Conservation (phyloP, 2,888 invertebrate genomes). For the Epinotia bilunana region DNA sequence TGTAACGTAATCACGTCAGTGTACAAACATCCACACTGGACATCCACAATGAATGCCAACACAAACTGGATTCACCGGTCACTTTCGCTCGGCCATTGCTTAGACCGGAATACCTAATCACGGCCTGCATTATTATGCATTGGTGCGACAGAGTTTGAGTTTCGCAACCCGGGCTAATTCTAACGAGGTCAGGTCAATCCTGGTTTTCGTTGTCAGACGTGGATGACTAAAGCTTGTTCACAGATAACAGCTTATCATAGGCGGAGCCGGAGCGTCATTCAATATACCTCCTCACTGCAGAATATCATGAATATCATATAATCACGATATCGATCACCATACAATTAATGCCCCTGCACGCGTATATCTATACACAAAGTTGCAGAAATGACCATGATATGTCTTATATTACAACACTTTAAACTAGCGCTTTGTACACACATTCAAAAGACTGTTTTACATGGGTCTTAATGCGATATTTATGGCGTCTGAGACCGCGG, state of each 20-base stretch:
- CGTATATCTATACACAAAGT: no score
- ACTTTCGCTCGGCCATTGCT: conserved; percentile 30
- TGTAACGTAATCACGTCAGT: conserved; percentile 2
- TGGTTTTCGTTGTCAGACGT: conserved; percentile 3
- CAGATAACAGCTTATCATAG: background rate
- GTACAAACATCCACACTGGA: conserved; percentile 1
- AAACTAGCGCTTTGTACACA: no score
- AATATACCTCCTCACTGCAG: no score
- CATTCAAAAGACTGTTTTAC: no score
- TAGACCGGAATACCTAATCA: conserved; percentile 90
- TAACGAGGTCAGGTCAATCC: conserved; percentile 12
- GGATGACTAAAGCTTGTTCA: background rate
- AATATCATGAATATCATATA: no score
- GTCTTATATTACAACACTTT: no score
- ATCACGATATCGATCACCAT: no score
- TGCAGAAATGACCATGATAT: no score
- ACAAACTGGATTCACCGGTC: conserved; percentile 26
- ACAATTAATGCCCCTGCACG: no score
- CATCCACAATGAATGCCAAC: conserved; percentile 9
- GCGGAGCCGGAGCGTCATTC: no score
- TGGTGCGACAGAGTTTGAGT: conserved; percentile 31
- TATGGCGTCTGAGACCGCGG: no score
- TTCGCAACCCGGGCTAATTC: conserved; percentile 2
- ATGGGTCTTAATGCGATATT: no score
- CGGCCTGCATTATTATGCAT: conserved; percentile 82